Evolutionary conservation across 2,888 invertebrate species (phyloP).

Genomic region (Orthonychiurus folsomi): DNA sequence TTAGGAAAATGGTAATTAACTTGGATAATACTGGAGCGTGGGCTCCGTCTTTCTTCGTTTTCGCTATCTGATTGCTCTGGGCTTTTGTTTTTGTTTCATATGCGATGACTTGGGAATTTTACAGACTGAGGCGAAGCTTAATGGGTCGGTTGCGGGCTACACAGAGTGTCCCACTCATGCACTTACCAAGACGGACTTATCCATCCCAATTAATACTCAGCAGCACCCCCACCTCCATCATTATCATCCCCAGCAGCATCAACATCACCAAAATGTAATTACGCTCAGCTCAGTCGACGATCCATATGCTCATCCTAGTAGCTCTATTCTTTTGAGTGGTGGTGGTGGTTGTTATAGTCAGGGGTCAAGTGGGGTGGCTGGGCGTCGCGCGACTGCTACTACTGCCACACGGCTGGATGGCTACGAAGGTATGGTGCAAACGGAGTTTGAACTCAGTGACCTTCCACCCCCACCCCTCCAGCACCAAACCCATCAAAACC

Average conservation of each 20-base stretch:
- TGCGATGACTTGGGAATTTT: constrained; percentile 11
- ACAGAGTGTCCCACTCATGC: constrained; percentile 29
- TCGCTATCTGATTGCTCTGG: neutral
- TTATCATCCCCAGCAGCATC: neutral
- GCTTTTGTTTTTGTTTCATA: neutral
- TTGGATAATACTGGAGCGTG: neutral
- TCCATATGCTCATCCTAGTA: neutral
- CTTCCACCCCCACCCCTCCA: constrained; percentile 20
- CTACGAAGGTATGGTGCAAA: constrained; percentile 56
- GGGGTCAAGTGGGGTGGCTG: neutral
- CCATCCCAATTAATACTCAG: constrained; percentile 11
- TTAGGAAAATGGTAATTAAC: neutral
- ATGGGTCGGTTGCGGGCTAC: constrained; percentile 35
- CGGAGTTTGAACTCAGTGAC: constrained; percentile 49
- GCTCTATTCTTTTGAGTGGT: neutral
- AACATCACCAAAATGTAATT: constrained; percentile 19
- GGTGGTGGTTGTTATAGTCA: neutral
- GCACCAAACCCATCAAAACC: constrained; percentile 16
- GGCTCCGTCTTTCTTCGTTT: neutral
- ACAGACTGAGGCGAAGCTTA: constrained; percentile 35
- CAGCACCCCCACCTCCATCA: constrained; percentile 6
- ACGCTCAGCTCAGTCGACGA: constrained; percentile 18
- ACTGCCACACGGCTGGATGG: constrained; percentile 41
- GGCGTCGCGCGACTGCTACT: constrained; percentile 12
- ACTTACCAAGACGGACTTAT: neutral